These are phyloP conservation scores for Drosophila rellima DNA, from an alignment of 2,888 invertebrate species.

Conservation along the genomic window DNA sequence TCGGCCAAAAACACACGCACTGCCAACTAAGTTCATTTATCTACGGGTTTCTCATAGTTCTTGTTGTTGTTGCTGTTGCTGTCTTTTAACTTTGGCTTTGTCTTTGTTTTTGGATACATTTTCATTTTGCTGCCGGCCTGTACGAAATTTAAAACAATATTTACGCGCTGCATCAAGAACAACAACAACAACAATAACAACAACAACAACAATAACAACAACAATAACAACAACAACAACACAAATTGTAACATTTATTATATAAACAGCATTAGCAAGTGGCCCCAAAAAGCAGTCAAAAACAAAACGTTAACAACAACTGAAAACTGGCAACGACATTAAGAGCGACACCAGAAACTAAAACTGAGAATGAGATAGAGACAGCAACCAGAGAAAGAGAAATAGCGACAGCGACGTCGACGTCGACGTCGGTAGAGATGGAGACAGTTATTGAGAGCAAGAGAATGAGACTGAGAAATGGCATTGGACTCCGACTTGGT, in stretches of 20 bases:
- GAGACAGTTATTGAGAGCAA: slow-evolving; percentile 1
- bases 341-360: slow-evolving; percentile 45
- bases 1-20: slow-evolving; percentile 33
- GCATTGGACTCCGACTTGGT: slow-evolving; percentile 34
- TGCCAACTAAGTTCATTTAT: slow-evolving; percentile 68
- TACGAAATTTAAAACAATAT: slow-evolving; percentile 75
- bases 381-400: background rate
- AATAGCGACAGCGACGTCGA: background rate
- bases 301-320: slow-evolving; percentile 17
- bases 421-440: background rate
- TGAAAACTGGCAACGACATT: slow-evolving; percentile 45
- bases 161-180: slow-evolving; percentile 60
- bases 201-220: background rate
- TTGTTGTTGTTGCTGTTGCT: slow-evolving; percentile 7
- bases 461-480: slow-evolving; percentile 36
- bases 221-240: background rate
- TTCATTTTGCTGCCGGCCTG: slow-evolving; percentile 49
- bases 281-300: slow-evolving; percentile 31
- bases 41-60: slow-evolving; percentile 41
- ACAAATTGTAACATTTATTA: slow-evolving; percentile 41
- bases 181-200: slow-evolving; percentile 21
- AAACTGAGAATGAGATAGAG: slow-evolving; percentile 27
- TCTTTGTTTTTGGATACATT: slow-evolving; percentile 55
- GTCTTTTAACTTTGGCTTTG: slow-evolving; percentile 43
- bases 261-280: slow-evolving; percentile 58